Evolutionary conservation across 2,888 invertebrate genomes (phyloP).

Genomic region (Drosophila lacicola): DNA sequence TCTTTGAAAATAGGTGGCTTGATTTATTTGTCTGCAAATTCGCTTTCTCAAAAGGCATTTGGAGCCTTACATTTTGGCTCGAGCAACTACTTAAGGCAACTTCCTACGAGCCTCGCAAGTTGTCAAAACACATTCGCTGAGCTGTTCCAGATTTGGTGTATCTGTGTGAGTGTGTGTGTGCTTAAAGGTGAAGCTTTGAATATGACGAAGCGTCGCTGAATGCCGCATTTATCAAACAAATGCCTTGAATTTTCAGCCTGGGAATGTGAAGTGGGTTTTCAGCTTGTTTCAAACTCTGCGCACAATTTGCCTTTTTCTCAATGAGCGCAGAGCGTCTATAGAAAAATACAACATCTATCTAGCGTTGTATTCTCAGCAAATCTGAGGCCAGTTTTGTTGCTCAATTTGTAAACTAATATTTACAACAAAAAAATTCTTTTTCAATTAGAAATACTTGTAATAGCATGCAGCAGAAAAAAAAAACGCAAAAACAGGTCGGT

Average conservation of each 20-base stretch:
- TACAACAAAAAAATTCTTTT: not conserved
- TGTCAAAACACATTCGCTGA: conserved; percentile 60
- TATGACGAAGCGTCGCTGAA: conserved; percentile 61
- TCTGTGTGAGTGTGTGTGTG: conserved; percentile 5
- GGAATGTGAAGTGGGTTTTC: conserved; percentile 21
- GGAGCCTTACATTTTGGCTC: conserved; percentile 62
- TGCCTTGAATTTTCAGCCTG: conserved; percentile 34
- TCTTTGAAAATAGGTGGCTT: conserved; percentile 80
- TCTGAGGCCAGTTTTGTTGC: too few species aligned
- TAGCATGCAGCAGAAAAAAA: not conserved
- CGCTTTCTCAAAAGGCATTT: conserved; percentile 79
- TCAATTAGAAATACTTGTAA: not conserved
- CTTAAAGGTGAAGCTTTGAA: conserved; percentile 51
- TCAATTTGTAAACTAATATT: not conserved
- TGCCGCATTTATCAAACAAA: conserved; percentile 61
- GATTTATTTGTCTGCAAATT: conserved; percentile 83
- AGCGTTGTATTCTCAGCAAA: not conserved
- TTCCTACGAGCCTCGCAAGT: conserved; percentile 53
- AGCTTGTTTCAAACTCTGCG: conserved; percentile 1
- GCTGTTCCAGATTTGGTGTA: conserved; percentile 57
- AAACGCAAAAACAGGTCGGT: not conserved
- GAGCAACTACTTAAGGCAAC: conserved; percentile 69
- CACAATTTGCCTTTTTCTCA: not conserved
- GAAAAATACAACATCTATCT: not conserved
- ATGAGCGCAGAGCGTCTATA: not conserved